These are phyloP conservation scores for Invenusta paracnida DNA, from an alignment of 2,888 invertebrate genomes.

Conservation along the genomic window DNA sequence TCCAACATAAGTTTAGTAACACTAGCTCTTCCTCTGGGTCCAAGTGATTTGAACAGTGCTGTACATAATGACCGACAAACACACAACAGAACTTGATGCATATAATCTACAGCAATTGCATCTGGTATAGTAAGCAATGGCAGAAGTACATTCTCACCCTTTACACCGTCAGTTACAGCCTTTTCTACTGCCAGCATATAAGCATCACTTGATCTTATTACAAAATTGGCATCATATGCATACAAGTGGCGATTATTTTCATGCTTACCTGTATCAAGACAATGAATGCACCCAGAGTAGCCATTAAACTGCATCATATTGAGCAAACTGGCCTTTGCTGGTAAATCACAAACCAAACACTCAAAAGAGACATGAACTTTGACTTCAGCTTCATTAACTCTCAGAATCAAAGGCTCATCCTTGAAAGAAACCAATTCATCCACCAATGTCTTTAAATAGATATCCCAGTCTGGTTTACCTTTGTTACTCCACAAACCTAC, in stretches of 20 bases:
- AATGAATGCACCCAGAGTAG: not conserved
- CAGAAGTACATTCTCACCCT: not conserved
- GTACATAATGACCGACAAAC: not conserved
- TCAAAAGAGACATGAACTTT: not conserved
- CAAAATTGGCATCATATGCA: not conserved
- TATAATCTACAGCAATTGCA: not conserved
- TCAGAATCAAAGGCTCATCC: not conserved
- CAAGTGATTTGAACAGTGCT: not conserved
- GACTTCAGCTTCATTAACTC: not conserved
- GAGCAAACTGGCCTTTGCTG: not conserved
- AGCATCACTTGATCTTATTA: not conserved
- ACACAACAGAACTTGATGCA: not conserved
- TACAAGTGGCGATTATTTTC: not conserved
- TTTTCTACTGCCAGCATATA: not conserved
- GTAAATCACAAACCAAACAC: not conserved
- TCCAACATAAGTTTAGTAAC: not conserved
- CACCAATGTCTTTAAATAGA: not conserved
- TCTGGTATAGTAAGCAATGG: not conserved
- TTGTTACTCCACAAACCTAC: not conserved
- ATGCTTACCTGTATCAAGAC: not conserved
- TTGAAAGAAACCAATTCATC: not conserved
- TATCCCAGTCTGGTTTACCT: conserved; percentile 5
- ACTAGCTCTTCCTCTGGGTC: not conserved
- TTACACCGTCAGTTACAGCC: not conserved
- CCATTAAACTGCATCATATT: conserved; percentile 5